phyloP scores from a whole-genome alignment of 1,140 invertebrate genomes.

The Mylabris phalerata region DNA sequence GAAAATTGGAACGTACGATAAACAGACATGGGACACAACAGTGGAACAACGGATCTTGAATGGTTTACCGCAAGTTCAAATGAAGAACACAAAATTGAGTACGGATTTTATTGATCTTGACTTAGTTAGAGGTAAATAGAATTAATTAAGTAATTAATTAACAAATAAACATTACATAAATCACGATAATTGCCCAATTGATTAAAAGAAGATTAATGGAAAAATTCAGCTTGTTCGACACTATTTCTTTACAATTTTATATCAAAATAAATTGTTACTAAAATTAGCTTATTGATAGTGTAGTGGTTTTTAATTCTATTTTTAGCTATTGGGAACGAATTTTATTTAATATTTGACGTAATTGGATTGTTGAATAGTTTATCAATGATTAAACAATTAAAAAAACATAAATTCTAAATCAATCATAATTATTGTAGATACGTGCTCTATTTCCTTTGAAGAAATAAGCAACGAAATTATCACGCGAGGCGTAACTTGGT shows the following conservation, averaged over 20 bases:
- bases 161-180: background rate
- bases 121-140: constrained; percentile 64
- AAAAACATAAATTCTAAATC: too few relatives aligned
- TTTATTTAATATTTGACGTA: too few relatives aligned
- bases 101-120: constrained; percentile 94
- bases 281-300: background rate
- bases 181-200: background rate
- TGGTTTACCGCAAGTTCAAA: constrained; percentile 69
- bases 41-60: constrained; percentile 83
- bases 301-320: too few relatives aligned
- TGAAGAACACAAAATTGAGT: constrained; percentile 79
- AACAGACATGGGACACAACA: constrained; percentile 92
- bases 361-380: too few relatives aligned
- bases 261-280: background rate
- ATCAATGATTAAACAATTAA: too few relatives aligned
- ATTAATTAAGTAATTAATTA: too few relatives aligned
- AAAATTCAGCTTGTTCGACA: background rate
- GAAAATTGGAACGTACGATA: constrained; percentile 93
- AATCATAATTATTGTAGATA: too few relatives aligned
- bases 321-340: too few relatives aligned
- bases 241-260: background rate
- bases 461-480: too few relatives aligned
- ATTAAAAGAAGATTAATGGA: background rate
- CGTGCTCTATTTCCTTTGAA: too few relatives aligned
- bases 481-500: too few relatives aligned